A percentile compares a stretch with the other conserved stretches of the same genome.
Evolutionary conservation across 2,113 vertebrate species (phyloP).

Genomic region (Equus quagga): DNA sequence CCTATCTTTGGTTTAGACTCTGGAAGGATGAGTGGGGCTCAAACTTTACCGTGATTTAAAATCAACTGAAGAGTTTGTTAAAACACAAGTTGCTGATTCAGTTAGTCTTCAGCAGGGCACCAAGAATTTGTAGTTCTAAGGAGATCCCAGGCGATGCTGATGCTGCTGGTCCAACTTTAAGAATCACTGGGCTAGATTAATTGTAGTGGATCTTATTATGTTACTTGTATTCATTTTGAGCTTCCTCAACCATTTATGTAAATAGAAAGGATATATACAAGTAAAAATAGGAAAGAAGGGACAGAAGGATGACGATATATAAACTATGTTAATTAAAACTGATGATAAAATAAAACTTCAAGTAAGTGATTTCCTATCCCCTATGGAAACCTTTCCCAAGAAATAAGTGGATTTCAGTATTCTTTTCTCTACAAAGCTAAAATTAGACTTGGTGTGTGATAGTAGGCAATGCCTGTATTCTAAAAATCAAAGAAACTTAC

Average conservation of each 20-base stretch:
- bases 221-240: background rate
- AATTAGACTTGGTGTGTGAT: slow-evolving; percentile 36
- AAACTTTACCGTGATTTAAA: background rate
- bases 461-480: background rate
- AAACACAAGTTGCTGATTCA: background rate
- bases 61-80: background rate
- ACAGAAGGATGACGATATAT: background rate
- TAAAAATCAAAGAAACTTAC: background rate
- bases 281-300: background rate
- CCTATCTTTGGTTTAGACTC: background rate
- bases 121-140: background rate
- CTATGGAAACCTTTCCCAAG: background rate
- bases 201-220: background rate
- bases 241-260: background rate
- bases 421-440: slow-evolving; percentile 43
- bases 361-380: background rate
- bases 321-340: background rate
- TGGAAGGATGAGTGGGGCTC: background rate
- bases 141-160: background rate
- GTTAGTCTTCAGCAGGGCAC: background rate
- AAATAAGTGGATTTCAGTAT: slow-evolving; percentile 34
- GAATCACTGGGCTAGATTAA: background rate
- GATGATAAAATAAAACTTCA: slow-evolving; percentile 29
- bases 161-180: background rate
- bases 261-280: background rate